These are phyloP conservation scores for Trachemys scripta DNA, from an alignment of 2,113 vertebrate species.

Conservation along the genomic window DNA sequence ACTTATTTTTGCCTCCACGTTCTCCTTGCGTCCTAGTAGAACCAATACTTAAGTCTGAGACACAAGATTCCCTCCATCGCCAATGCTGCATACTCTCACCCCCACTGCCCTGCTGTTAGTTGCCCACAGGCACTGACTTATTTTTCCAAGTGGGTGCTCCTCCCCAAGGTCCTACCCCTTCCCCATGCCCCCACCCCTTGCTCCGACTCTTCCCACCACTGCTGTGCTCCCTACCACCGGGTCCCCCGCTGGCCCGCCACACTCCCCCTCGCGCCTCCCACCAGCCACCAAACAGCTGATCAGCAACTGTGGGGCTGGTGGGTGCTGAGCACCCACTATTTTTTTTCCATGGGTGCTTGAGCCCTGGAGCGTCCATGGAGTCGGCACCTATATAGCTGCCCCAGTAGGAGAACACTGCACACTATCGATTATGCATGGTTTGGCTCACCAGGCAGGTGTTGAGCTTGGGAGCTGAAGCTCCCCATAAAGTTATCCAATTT, in stretches of 20 bases:
- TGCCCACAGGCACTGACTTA: too few species aligned
- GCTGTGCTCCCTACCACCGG: too few species aligned
- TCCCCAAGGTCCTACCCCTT: too few species aligned
- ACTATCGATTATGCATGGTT: not conserved
- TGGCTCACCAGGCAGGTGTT: not conserved
- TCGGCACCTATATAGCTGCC: not conserved
- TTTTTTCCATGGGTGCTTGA: too few species aligned
- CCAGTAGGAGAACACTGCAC: not conserved
- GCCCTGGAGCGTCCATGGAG: too few species aligned
- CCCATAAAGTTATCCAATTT: not conserved
- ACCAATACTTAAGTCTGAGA: not conserved
- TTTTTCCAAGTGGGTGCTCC: too few species aligned
- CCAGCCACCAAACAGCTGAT: too few species aligned
- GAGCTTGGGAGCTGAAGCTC: not conserved
- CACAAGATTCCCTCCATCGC: not conserved
- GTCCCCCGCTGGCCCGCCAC: accelerated
- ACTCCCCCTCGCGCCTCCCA: too few species aligned
- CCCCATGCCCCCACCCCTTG: too few species aligned
- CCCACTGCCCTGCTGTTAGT: accelerated
- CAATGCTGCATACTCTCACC: not conserved
- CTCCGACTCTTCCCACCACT: too few species aligned
- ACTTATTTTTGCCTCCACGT: accelerated
- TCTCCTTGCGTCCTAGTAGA: not conserved
- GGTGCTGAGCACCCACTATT: too few species aligned
- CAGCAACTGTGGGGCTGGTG: too few species aligned